A percentile compares a stretch with the other conserved stretches of the same genome.
Conservation (phyloP, 1,140 invertebrate genomes). For the Hyphantria cunea region DNA sequence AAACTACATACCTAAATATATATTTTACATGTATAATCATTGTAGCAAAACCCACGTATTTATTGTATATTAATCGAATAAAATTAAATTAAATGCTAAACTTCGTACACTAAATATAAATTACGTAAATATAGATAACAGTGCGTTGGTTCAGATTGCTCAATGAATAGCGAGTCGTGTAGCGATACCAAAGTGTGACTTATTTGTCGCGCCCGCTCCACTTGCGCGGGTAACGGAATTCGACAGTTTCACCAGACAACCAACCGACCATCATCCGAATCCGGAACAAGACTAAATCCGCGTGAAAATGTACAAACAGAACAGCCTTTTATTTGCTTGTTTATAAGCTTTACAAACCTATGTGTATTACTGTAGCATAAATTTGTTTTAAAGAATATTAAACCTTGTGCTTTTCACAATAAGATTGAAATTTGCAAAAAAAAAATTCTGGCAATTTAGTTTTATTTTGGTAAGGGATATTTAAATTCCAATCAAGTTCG, state of each 20-base stretch:
- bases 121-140: conserved; percentile 16
- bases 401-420: background rate
- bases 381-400: conserved; percentile 12
- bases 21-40: no score
- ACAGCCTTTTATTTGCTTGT: conserved; percentile 24
- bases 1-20: no score
- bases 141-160: conserved; percentile 11
- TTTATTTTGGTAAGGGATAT: background rate
- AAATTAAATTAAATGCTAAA: no score
- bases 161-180: conserved; percentile 15
- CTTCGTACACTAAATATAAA: no score
- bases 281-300: conserved; percentile 38
- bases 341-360: conserved; percentile 12
- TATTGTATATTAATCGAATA: no score
- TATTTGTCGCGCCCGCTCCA: conserved; percentile 29
- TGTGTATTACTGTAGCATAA: conserved; percentile 5
- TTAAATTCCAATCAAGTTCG: conserved; percentile 13
- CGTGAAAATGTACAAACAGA: conserved; percentile 34
- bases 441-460: conserved; percentile 5
- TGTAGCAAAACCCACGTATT: no score
- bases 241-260: conserved; percentile 39
- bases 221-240: conserved; percentile 36
- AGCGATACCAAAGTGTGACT: conserved; percentile 24
- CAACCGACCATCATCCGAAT: conserved; percentile 27
- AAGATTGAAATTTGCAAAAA: background rate